phyloP scores from a whole-genome alignment of 2,113 vertebrate species.

The Brachyhypopomus occidentalis region DNA sequence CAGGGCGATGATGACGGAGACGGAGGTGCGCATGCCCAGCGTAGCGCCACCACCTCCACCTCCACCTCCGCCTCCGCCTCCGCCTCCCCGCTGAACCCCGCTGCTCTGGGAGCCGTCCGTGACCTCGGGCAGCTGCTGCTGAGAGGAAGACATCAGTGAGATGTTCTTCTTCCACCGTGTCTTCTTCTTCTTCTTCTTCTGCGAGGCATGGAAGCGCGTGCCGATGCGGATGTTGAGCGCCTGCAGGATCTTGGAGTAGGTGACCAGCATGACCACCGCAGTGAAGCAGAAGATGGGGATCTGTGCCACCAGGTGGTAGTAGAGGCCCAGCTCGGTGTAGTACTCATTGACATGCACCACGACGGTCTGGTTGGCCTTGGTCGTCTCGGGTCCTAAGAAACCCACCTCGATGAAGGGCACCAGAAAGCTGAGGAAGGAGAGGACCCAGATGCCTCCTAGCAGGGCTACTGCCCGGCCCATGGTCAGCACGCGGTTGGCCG shows the following conservation, averaged over 20 bases:
- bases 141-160: conserved; percentile 86
- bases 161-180: conserved; percentile 92
- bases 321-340: conserved; percentile 91
- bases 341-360: conserved; percentile 66
- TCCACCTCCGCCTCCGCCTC: conserved; percentile 77
- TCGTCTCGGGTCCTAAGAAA: conserved; percentile 74
- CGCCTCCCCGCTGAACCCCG: conserved; percentile 73
- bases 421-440: conserved; percentile 91
- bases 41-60: conserved; percentile 70
- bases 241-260: conserved; percentile 97
- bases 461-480: conserved; percentile 87
- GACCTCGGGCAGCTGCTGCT: conserved; percentile 82
- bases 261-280: conserved; percentile 93
- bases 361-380: conserved; percentile 50
- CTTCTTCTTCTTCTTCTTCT: conserved; percentile 91
- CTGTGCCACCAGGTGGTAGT: conserved; percentile 95
- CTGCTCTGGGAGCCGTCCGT: conserved; percentile 84
- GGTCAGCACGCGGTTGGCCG: conserved; percentile 91
- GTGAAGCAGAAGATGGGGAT: conserved; percentile 98
- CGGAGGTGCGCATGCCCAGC: conserved; percentile 89
- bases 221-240: conserved; percentile 97
- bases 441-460: conserved; percentile 89
- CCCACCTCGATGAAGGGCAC: conserved; percentile 95
- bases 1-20: conserved; percentile 94
- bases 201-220: conserved; percentile 88